A percentile compares a stretch with the other conserved stretches of the same genome.
phyloP scores from a whole-genome alignment of 1,140 invertebrate species.

The Pseudomyrmex gracilis region DNA sequence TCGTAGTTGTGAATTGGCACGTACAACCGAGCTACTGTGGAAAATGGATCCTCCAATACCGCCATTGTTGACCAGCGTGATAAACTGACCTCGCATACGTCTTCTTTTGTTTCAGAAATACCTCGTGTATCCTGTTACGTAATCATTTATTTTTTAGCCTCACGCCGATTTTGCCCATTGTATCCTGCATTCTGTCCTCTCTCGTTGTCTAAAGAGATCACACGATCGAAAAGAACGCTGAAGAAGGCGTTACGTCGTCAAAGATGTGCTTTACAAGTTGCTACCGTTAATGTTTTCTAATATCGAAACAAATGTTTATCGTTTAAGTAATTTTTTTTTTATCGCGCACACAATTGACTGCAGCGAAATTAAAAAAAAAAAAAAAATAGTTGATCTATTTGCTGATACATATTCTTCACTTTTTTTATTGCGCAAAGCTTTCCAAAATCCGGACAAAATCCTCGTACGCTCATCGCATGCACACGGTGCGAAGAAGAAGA shows the following conservation, averaged over 20 bases:
- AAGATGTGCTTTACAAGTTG: conserved; percentile 1
- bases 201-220: conserved; percentile 21
- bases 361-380: too few relatives aligned
- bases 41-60: conserved; percentile 44
- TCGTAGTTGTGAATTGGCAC: conserved; percentile 31
- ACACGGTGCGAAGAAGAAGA: too few relatives aligned
- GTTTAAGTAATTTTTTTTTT: too few relatives aligned
- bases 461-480: too few relatives aligned
- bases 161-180: conserved; percentile 42
- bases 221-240: background rate
- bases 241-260: conserved; percentile 17
- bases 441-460: too few relatives aligned
- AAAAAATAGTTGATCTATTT: too few relatives aligned
- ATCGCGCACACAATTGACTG: too few relatives aligned
- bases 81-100: conserved; percentile 53
- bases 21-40: conserved; percentile 37
- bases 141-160: conserved; percentile 47
- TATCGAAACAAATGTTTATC: too few relatives aligned
- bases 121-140: conserved; percentile 22
- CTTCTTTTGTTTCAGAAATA: conserved; percentile 59
- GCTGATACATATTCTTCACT: too few relatives aligned
- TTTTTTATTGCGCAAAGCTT: background rate
- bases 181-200: conserved; percentile 11
- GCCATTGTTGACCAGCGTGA: conserved; percentile 55
- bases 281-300: too few relatives aligned